Conservation (phyloP, 2,113 vertebrate species). For the Quiscalus mexicanus region DNA sequence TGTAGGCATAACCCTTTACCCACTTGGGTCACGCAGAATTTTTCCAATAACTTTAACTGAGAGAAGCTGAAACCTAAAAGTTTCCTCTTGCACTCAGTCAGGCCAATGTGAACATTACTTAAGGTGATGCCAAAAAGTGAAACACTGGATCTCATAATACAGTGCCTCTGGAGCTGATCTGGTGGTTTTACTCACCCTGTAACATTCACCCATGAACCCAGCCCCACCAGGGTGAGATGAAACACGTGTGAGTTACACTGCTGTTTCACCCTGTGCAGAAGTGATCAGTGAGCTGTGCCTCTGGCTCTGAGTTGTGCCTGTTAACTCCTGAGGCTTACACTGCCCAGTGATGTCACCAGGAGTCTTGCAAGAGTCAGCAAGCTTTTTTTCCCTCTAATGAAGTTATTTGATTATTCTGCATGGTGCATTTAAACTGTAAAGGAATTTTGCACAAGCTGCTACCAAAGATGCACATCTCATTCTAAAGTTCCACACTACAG, state of each 20-base stretch:
- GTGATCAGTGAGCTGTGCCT: background rate
- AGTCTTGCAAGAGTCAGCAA: background rate
- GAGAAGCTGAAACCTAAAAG: background rate
- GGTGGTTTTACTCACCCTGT: background rate
- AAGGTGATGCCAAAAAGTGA: background rate
- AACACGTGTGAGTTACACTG: background rate
- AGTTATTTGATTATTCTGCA: background rate
- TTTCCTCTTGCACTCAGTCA: background rate
- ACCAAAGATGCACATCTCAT: background rate
- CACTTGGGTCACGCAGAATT: background rate
- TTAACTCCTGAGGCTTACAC: background rate
- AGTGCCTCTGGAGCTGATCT: background rate
- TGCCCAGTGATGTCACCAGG: background rate
- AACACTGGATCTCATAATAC: background rate
- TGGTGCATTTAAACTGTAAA: background rate
- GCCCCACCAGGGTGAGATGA: background rate
- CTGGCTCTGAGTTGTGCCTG: background rate
- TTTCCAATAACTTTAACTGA: background rate
- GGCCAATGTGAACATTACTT: background rate
- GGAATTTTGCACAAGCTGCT: background rate
- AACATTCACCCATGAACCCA: background rate
- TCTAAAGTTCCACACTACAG: background rate
- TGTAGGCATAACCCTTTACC: background rate
- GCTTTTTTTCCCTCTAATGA: background rate
- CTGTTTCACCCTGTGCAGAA: background rate